Base-by-base conservation (phyloP, 2,797 vertebrate genomes). In the Chelon labrosus region DNA sequence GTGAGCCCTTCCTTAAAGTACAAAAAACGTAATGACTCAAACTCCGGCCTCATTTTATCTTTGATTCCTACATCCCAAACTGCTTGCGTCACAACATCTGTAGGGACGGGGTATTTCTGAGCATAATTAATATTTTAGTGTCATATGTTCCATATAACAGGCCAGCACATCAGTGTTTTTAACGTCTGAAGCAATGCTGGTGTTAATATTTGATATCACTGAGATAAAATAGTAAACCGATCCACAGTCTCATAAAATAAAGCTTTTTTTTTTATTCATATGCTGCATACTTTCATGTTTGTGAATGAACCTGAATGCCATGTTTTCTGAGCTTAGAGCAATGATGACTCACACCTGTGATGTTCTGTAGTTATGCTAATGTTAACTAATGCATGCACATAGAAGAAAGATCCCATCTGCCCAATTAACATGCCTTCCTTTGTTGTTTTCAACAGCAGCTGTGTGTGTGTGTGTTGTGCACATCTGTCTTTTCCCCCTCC, bases 321-420 rank as follows among this genome's bases (percentile, higher is more conserved):
- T 35, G 57, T 62, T 50, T 80, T 75, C 60, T 53, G 77, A 75
- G 53, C n/a, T 52, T 70, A 86, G 67, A 75, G 55, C 3, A 77
- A 66, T 10, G 70, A 88, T 85, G 88, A 89, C 68, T 88, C 88
- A 91, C 80, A 87, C 79, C 82, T 89, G 84, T 88, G 86, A 73
- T 85, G 80, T 77, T 92, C 83, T 89, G 90, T 91, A 81, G 81
- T 83, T 83, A 91, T 93, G 90, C 75, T 86, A 93, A 93, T 92
- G 55, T 56, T 3, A 62, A 53, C 39, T 92, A 90, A 92, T 93
- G 77, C 71, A 90, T 91, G 77, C 86, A 84, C 53, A 61, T 19
- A 63, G 75, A 87, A 91, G 82, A 93, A 91, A 91, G 88, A 80
- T 79, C 79, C 87, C 90, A 91, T 90, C 92, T 93, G 88, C 71